Evolutionary conservation across 64 coral and sea anemone species (phyloP).

Genomic region (Pachyseris speciosa): DNA sequence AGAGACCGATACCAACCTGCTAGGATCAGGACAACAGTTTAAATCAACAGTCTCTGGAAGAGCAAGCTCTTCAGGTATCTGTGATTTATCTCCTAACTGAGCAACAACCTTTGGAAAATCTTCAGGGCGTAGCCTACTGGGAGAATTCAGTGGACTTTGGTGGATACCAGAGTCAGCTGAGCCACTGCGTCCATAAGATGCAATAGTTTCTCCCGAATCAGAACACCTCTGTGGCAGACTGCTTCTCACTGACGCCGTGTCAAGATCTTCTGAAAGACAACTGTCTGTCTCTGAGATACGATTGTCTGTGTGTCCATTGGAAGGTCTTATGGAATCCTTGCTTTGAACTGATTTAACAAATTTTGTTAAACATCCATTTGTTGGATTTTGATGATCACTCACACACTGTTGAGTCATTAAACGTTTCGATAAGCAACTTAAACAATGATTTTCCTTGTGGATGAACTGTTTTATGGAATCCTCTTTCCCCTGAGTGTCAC

Average conservation of each 20-base stretch:
- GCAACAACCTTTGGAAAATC: slow-evolving; percentile 13
- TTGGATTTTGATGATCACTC: neutral
- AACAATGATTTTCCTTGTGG: neutral
- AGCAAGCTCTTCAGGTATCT: slow-evolving; percentile 70
- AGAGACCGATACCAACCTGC: neutral
- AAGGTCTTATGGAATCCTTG: neutral
- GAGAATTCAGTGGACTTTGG: slow-evolving; percentile 64
- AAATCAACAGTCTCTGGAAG: slow-evolving; percentile 29
- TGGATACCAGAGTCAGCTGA: slow-evolving; percentile 85
- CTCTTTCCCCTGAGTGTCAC: neutral
- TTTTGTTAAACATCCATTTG: neutral
- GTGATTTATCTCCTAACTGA: slow-evolving; percentile 8
- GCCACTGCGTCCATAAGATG: slow-evolving; percentile 76
- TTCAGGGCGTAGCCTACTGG: neutral
- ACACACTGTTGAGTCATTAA: neutral
- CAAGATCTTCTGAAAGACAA: slow-evolving; percentile 55
- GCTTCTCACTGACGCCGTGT: slow-evolving; percentile 13
- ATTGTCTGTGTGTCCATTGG: neutral
- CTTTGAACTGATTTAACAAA: neutral
- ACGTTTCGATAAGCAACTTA: neutral
- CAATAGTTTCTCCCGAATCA: slow-evolving; percentile 37
- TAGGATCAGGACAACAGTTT: neutral
- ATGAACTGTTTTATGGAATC: neutral
- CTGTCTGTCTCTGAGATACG: slow-evolving; percentile 56
- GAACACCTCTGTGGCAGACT: neutral